Conservation (phyloP, 2,113 vertebrate species). For the Prolemur simus region DNA sequence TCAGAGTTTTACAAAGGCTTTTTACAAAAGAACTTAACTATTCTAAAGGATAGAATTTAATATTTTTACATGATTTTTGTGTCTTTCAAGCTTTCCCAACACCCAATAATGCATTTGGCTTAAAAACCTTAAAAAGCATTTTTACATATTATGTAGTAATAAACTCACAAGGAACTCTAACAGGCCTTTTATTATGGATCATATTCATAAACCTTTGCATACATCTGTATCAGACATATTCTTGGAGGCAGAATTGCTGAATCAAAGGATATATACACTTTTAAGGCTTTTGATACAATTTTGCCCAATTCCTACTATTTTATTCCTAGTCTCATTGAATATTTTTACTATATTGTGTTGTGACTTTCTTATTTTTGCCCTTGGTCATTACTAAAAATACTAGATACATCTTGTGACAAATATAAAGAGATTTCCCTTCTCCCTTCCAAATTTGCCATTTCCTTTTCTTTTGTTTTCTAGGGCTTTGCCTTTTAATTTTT, state of each 20-base stretch:
- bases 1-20: not conserved
- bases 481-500: not conserved
- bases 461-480: not conserved
- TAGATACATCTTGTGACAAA: not conserved
- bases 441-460: not conserved
- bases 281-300: not conserved
- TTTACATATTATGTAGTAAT: not conserved
- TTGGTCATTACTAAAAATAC: slow-evolving; percentile 4
- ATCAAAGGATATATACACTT: not conserved
- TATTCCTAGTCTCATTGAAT: not conserved
- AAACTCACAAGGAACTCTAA: not conserved
- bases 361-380: not conserved
- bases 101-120: not conserved
- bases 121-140: not conserved
- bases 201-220: not conserved
- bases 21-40: not conserved
- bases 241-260: not conserved
- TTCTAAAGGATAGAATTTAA: not conserved
- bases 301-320: not conserved
- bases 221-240: not conserved
- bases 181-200: not conserved
- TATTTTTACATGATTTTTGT: not conserved
- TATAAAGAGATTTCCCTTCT: not conserved
- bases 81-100: not conserved
- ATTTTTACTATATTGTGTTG: not conserved